A percentile compares a stretch with the other conserved stretches of the same genome.
These are phyloP conservation scores for Trachelus tabidus DNA, from an alignment of 2,888 invertebrate species.

Conservation along the genomic window DNA sequence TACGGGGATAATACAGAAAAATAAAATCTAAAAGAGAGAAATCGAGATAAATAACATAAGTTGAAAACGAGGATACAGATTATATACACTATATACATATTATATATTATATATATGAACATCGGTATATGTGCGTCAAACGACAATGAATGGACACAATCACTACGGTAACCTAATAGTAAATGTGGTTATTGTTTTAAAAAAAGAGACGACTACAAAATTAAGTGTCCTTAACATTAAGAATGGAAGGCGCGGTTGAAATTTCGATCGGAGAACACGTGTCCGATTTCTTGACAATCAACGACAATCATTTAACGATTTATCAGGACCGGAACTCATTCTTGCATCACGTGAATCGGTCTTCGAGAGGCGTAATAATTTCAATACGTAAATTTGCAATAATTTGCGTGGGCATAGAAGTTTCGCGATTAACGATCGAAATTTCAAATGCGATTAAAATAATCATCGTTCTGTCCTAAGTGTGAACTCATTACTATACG, in stretches of 20 bases:
- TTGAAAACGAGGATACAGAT: slow-evolving; percentile 6
- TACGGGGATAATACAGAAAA: neutral
- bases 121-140: slow-evolving; percentile 1
- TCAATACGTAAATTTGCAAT: neutral
- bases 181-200: slow-evolving; percentile 43
- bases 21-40: neutral
- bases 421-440: neutral
- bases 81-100: slow-evolving; percentile 8
- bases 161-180: slow-evolving; percentile 15
- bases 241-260: slow-evolving; percentile 26
- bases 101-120: neutral
- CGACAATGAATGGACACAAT: slow-evolving; percentile 13
- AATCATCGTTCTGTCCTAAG: slow-evolving; percentile 1
- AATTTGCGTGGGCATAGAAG: neutral
- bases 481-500: slow-evolving; percentile 14
- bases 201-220: slow-evolving; percentile 47
- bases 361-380: neutral
- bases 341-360: neutral
- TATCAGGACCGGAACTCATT: neutral
- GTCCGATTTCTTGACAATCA: slow-evolving; percentile 5
- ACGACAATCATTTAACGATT: slow-evolving; percentile 2
- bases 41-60: slow-evolving; percentile 6
- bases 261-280: slow-evolving; percentile 5
- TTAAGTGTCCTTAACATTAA: slow-evolving; percentile 65
- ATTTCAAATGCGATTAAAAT: neutral